phyloP scores from a whole-genome alignment of 1,140 invertebrate genomes.

The Phymastichus coffea region DNA sequence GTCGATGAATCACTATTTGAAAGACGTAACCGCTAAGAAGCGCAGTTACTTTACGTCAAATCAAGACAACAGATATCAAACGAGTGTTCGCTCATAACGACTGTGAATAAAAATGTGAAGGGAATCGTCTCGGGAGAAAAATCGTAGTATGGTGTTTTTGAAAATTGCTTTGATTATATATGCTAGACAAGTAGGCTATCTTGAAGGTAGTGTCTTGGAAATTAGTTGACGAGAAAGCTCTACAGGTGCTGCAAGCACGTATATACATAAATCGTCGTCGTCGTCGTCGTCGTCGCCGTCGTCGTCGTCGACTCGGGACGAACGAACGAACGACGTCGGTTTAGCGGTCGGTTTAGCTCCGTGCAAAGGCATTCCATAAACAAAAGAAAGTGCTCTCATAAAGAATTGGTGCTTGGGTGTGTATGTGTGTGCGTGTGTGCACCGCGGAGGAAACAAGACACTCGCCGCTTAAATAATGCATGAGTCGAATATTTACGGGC shows the following conservation, averaged over 20 bases:
- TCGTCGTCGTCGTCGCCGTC: constrained; percentile 31
- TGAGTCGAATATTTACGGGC: constrained; percentile 41
- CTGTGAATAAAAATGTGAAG: too few species aligned
- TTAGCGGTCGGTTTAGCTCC: constrained; percentile 17
- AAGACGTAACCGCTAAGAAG: too few species aligned
- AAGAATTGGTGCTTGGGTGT: constrained; percentile 45
- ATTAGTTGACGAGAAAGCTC: constrained; percentile 27
- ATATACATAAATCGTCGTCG: too few species aligned
- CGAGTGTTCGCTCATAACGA: too few species aligned
- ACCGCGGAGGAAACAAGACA: constrained; percentile 42
- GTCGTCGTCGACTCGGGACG: constrained; percentile 28
- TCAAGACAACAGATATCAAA: too few species aligned
- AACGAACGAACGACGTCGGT: not conserved
- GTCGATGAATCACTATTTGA: too few species aligned
- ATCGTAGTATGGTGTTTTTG: too few species aligned
- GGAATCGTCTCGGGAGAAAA: too few species aligned
- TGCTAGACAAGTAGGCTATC: too few species aligned
- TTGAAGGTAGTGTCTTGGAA: too few species aligned
- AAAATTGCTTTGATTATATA: too few species aligned
- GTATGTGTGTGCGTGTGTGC: constrained; percentile 16
- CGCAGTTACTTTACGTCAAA: too few species aligned
- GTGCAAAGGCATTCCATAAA: constrained; percentile 39
- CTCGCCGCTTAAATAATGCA: constrained; percentile 47
- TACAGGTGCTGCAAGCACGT: constrained; percentile 42
- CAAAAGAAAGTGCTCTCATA: constrained; percentile 44